Base-by-base conservation (phyloP, 2,797 vertebrate species). In the Phoxinus dragarum region DNA sequence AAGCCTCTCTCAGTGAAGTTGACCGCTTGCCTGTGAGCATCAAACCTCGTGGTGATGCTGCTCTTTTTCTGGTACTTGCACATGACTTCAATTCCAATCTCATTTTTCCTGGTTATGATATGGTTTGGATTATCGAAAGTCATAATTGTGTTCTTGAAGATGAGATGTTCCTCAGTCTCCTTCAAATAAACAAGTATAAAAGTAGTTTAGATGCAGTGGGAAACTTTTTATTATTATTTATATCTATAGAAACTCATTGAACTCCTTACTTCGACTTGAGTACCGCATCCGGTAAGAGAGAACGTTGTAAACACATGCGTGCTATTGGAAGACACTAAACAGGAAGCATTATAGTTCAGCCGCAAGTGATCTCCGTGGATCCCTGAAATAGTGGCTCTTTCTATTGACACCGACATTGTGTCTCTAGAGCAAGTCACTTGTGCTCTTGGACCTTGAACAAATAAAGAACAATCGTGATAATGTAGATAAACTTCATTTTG, bases 241-340 rank as follows among this genome's bases (percentile, higher is more conserved):
- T 3, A 2, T 69, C 12, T 74, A 64, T 12, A 27, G 38, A 36
- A 42, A 61, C n/a, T 7, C 5, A 40, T n/a, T n/a, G 21, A 38
- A 38, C 1, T 23, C 34, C 44, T 38, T 85, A 93, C 93, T 88
- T 91, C 88, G 1, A 93, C 8, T 0, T 10, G 1, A 68, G 92
- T 94, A 11, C 93, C 92, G 79, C 93, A 94, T 23, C 23, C 40
- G 19, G 74, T 89, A 5, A 93, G 89, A 0, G 89, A 68, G 81
- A 93, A 80, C 52, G 79, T 71, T 1, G 84, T 89, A 36, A 93
- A 87, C 80, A 93, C 64, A 76, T 94, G 92, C 10, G 89, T 92
- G 10, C 0, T 2, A 42, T 92, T 93, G 52, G 91, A 92, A 8
- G 0, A 81, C 73, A 92, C 82, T n/a, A 54, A 76, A 80, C 93